These are phyloP conservation scores for Neosilurus mollespiculum DNA, from an alignment of 2,797 vertebrate species.

Conservation along the genomic window DNA sequence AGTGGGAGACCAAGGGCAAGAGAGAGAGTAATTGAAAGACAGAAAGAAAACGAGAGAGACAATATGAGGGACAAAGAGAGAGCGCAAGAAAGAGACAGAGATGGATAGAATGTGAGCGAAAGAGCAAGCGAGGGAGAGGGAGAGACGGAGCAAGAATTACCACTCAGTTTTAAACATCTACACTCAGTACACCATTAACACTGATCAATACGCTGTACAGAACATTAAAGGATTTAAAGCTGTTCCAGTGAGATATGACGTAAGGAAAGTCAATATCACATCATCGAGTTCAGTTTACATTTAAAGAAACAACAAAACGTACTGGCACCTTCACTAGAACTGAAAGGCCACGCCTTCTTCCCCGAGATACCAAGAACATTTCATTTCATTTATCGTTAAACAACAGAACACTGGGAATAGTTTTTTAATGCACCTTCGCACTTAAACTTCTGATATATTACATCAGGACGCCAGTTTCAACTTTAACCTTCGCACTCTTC, in stretches of 20 bases:
- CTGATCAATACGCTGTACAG: neutral
- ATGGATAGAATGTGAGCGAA: neutral
- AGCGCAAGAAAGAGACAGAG: slow-evolving; percentile 1
- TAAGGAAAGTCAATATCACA: neutral
- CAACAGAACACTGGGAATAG: neutral
- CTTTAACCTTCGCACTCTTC: neutral
- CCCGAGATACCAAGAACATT: neutral
- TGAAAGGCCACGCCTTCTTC: neutral
- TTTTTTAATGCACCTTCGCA: too few species aligned
- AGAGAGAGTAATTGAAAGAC: neutral
- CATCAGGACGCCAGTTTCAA: neutral
- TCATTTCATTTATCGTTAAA: neutral
- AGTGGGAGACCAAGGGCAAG: neutral
- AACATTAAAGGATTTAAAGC: neutral
- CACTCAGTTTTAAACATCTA: neutral
- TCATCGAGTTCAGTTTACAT: neutral
- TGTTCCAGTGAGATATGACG: neutral
- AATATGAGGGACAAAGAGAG: neutral
- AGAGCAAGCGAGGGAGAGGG: neutral
- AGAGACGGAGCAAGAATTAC: neutral
- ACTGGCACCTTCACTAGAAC: neutral
- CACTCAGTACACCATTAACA: neutral
- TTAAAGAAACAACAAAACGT: neutral
- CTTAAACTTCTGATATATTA: neutral
- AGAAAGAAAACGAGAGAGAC: neutral